Percentiles rank a stretch among this genome's conserved stretches.
phyloP scores from a whole-genome alignment of 2,113 vertebrate genomes.

The Verasper variegatus region DNA sequence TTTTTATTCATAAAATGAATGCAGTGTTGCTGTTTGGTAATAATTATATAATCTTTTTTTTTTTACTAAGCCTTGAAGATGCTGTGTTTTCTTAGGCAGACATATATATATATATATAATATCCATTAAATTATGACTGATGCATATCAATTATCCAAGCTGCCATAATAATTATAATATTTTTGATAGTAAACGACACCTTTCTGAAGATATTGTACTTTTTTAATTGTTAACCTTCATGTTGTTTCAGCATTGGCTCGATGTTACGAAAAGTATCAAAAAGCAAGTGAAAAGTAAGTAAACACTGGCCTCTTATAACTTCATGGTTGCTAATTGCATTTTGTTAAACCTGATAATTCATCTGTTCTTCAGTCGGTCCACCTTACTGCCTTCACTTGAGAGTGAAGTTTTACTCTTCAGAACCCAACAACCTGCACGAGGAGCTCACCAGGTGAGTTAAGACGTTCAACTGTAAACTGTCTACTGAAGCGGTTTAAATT shows the following conservation, averaged over 20 bases:
- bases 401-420: constrained; percentile 99
- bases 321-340: background rate
- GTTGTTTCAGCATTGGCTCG: constrained; percentile 93
- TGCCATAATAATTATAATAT: background rate
- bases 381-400: constrained; percentile 98
- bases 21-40: too few species aligned
- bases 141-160: background rate
- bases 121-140: background rate
- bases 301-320: background rate
- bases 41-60: too few species aligned
- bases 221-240: constrained; percentile 13
- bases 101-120: background rate
- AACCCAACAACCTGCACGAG: constrained; percentile 98
- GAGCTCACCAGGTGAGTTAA: constrained; percentile 91
- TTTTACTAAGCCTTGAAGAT: too few species aligned
- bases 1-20: too few species aligned
- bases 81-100: too few species aligned
- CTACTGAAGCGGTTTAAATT: background rate
- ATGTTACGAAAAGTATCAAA: constrained; percentile 98
- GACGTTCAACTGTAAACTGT: background rate
- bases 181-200: background rate
- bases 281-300: constrained; percentile 99
- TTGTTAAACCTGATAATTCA: background rate
- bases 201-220: background rate
- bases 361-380: constrained; percentile 86